Conservation (phyloP, 1,140 invertebrate genomes). For the Samia ricini region DNA sequence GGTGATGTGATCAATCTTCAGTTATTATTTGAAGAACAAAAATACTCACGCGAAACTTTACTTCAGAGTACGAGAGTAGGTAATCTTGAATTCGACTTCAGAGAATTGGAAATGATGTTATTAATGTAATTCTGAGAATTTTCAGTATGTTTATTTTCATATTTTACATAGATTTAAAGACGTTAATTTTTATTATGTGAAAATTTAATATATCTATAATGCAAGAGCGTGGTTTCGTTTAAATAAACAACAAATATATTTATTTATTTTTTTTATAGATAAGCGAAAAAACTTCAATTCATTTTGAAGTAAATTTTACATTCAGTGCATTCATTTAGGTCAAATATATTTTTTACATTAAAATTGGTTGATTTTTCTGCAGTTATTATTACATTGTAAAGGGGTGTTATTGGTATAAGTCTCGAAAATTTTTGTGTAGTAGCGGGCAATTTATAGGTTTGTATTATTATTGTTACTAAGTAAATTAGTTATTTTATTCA, state of each 20-base stretch:
- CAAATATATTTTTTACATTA: no score
- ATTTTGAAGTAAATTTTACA: no score
- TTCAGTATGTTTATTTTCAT: not conserved
- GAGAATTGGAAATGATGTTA: not conserved
- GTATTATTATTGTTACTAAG: not conserved
- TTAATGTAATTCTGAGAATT: not conserved
- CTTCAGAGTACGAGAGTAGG: not conserved
- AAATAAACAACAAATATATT: no score
- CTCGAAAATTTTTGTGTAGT: not conserved
- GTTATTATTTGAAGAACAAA: not conserved
- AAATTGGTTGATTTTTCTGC: no score
- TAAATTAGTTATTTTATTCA: no score
- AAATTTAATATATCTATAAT: not conserved
- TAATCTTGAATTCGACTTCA: not conserved
- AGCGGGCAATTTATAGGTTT: not conserved
- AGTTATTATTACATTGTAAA: no score
- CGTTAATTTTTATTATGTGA: not conserved
- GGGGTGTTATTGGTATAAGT: no score
- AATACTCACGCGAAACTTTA: not conserved
- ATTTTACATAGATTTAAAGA: not conserved
- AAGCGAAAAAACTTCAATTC: no score
- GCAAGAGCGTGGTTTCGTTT: no score
- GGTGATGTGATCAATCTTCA: not conserved
- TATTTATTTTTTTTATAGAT: no score
- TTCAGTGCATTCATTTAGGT: no score